Evolutionary conservation across 2,888 invertebrate species (phyloP), one percentile per base, ranked within the genome.

Genomic region (Eristalis intricaria): DNA sequence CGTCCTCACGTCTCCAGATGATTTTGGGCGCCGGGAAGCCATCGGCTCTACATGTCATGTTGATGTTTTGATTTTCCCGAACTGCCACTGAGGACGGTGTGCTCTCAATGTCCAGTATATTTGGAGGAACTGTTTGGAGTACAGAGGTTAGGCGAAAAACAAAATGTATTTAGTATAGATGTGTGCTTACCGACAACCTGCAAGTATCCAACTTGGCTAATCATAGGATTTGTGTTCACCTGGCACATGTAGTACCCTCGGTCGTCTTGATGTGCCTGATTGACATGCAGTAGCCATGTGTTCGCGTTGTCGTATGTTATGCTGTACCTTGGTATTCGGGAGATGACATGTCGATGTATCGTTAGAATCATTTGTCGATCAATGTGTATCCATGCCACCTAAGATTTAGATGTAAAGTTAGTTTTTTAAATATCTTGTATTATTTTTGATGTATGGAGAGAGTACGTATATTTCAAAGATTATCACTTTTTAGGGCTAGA

Each of bases 311-410:
- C 97, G 92, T 97, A 97, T 5, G 97, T 96, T 79, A 98, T 97
- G 92, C 97, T 97, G 94, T 98, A 98, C 89, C 98, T 95, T n/a
- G 97, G 96, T 93, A 98, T 96, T 81, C 97, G 95, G 11, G 97
- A 97, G 91, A 98, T 97, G 89, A 98, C 97, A 94, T 98, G 98
- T 35, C 97, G 96, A 93, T 98, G 98, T 92, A 98, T 97, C 61
- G 98, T 98, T 89, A 98, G 94, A 91, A 98, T 96, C 97, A 98
- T 98, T 94, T 98, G 97, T 70, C 98, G 95, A 93, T 98, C 98
- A 91, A 98, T 97, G 94, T 98, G 98, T 91, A 98, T 96, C 98
- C 98, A 98, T 88, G 98, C 98, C 91, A 98, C 97, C 98, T 98
- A 93, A 11, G 32, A 70, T 19, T 19, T n/a, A 19, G 56, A 56